Evolutionary conservation across 1,140 invertebrate genomes (phyloP).

Genomic region (Zaprionus ghesquierei): DNA sequence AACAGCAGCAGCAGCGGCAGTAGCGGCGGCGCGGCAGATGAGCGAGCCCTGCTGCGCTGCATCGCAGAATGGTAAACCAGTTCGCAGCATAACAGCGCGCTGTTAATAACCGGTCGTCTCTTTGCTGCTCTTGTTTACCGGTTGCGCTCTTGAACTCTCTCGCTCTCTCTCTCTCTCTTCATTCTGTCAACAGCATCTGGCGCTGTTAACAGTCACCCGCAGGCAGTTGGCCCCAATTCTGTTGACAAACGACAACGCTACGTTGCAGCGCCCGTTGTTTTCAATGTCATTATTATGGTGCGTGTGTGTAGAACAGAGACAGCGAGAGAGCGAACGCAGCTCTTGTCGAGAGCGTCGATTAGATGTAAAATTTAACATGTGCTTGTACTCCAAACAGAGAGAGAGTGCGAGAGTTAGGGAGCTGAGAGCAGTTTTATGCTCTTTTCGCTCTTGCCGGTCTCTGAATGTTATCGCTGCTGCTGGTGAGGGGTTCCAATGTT

Average conservation of each 20-base stretch:
- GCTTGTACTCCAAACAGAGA: background rate
- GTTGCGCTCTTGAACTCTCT: slow-evolving; percentile 19
- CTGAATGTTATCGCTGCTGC: slow-evolving; percentile 6
- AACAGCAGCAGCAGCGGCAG: slow-evolving; percentile 14
- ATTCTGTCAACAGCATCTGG: slow-evolving; percentile 30
- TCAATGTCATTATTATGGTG: slow-evolving; percentile 70
- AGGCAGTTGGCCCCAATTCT: slow-evolving; percentile 52
- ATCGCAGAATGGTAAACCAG: slow-evolving; percentile 28
- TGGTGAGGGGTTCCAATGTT: slow-evolving; percentile 8
- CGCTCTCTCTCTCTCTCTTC: slow-evolving; percentile 8
- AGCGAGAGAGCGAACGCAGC: slow-evolving; percentile 9
- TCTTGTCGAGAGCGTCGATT: slow-evolving; percentile 49
- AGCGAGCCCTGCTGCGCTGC: background rate
- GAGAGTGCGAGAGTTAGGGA: background rate
- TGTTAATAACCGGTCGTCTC: slow-evolving; percentile 38
- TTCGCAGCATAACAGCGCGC: slow-evolving; percentile 19
- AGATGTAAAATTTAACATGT: slow-evolving; percentile 42
- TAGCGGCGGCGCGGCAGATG: background rate
- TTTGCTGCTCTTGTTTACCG: slow-evolving; percentile 26
- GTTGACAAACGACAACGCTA: slow-evolving; percentile 54
- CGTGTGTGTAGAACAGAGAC: slow-evolving; percentile 6
- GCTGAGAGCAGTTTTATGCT: slow-evolving; percentile 28
- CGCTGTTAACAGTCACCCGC: slow-evolving; percentile 50
- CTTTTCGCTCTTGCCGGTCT: slow-evolving; percentile 34
- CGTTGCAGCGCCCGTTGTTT: slow-evolving; percentile 27